Percentiles rank a stretch among this genome's conserved stretches.
Evolutionary conservation across 2,113 vertebrate species (phyloP).

Genomic region (Typhlomys cinereus): DNA sequence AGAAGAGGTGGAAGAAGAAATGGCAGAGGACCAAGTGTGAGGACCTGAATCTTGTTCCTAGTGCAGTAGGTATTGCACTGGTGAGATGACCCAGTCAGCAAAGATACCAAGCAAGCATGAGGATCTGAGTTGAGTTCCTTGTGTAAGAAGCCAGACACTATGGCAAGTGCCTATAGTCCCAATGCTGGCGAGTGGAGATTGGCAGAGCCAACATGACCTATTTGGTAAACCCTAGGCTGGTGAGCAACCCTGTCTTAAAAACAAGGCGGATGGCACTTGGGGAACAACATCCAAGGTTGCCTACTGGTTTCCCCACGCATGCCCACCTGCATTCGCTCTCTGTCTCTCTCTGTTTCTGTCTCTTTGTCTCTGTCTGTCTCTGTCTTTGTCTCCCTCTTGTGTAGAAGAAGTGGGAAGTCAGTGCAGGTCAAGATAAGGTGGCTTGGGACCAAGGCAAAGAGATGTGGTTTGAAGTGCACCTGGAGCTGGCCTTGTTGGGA

Average conservation of each 20-base stretch:
- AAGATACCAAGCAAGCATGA: no score
- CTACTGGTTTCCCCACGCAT: neutral
- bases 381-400: no score
- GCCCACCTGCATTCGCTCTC: no score
- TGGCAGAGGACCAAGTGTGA: neutral
- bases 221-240: neutral
- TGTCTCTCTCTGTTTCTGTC: no score
- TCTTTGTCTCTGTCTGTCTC: no score
- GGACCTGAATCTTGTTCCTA: neutral
- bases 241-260: neutral
- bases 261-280: neutral
- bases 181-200: neutral
- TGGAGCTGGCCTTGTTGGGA: neutral
- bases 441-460: neutral
- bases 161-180: neutral
- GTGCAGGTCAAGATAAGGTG: neutral
- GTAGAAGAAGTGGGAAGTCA: neutral
- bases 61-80: fast-evolving
- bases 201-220: neutral
- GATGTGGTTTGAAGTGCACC: fast-evolving
- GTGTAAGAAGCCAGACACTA: neutral
- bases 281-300: neutral
- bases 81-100: no score
- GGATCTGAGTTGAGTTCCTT: neutral
- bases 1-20: neutral